A percentile compares a stretch with the other conserved stretches of the same genome.
Conservation (phyloP, 2,797 vertebrate genomes). For the Pipistrellus kuhlii region DNA sequence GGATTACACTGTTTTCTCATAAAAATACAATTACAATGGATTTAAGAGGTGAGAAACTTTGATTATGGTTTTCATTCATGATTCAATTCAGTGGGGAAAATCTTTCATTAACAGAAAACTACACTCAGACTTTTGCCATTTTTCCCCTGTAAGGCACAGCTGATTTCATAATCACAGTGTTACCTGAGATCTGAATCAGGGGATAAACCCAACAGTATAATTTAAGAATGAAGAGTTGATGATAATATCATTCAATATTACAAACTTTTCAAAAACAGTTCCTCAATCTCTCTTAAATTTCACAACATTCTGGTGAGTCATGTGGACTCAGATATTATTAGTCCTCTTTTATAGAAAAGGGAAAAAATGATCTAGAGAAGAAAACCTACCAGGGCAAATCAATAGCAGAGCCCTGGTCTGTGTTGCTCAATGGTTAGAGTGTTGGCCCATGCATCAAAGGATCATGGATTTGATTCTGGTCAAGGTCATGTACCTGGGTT, state of each 20-base stretch:
- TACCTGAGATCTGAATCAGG: not conserved
- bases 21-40: slow-evolving; percentile 2
- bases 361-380: not conserved
- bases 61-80: slow-evolving; percentile 10
- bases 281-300: not conserved
- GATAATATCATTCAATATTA: not conserved
- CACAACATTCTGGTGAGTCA: not conserved
- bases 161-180: not conserved
- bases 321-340: not conserved
- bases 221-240: slow-evolving; percentile 4
- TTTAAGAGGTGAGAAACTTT: not conserved
- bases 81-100: not conserved
- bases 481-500: too few species aligned
- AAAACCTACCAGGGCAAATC: not conserved
- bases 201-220: not conserved
- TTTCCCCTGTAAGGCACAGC: not conserved
- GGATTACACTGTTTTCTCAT: slow-evolving; percentile 24
- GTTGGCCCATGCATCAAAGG: too few species aligned
- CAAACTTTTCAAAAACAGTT: not conserved
- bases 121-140: not conserved
- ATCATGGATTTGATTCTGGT: too few species aligned
- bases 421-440: too few species aligned
- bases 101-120: slow-evolving; percentile 24
- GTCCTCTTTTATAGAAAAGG: not conserved
- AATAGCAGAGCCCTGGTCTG: not conserved